Evolutionary conservation across 2,113 vertebrate genomes (phyloP).

Genomic region (Thunnus thynnus): DNA sequence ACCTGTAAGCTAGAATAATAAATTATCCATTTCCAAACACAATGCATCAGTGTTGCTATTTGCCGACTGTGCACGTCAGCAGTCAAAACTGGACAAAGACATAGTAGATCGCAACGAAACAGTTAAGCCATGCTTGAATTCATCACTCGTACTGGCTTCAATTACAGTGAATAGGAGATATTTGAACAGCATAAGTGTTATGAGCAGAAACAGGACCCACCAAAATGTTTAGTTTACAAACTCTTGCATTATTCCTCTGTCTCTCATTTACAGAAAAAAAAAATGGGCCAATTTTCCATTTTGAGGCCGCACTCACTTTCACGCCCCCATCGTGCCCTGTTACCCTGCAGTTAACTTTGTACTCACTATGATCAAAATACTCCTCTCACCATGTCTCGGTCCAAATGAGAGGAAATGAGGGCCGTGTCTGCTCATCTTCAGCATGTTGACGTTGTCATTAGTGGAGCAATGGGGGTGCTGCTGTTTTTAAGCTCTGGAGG

Average conservation of each 20-base stretch:
- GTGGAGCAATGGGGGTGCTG: conserved; percentile 55
- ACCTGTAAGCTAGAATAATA: neutral
- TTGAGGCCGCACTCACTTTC: conserved; percentile 10
- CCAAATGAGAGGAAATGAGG: conserved; percentile 76
- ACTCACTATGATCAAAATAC: conserved; percentile 53
- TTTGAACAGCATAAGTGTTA: neutral
- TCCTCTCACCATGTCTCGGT: conserved; percentile 44
- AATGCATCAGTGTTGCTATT: neutral
- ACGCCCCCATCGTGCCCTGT: neutral
- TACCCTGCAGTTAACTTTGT: conserved; percentile 33
- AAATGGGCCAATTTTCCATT: conserved; percentile 27
- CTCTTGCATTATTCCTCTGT: neutral
- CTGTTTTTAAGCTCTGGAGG: conserved; percentile 54
- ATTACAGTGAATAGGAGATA: conserved; percentile 4
- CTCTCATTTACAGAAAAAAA: conserved; percentile 18
- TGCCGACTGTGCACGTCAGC: neutral
- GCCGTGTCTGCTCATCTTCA: conserved; percentile 54
- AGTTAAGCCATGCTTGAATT: neutral
- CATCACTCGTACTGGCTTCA: neutral
- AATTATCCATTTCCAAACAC: neutral
- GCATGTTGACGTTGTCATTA: conserved; percentile 72
- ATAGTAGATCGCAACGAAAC: neutral
- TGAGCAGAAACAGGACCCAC: neutral
- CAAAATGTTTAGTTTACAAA: conserved; percentile 5
- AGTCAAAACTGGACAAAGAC: neutral